A percentile compares a stretch with the other conserved stretches of the same genome.
These are phyloP conservation scores for Fringilla coelebs DNA, from an alignment of 2,797 vertebrate species.

Conservation along the genomic window DNA sequence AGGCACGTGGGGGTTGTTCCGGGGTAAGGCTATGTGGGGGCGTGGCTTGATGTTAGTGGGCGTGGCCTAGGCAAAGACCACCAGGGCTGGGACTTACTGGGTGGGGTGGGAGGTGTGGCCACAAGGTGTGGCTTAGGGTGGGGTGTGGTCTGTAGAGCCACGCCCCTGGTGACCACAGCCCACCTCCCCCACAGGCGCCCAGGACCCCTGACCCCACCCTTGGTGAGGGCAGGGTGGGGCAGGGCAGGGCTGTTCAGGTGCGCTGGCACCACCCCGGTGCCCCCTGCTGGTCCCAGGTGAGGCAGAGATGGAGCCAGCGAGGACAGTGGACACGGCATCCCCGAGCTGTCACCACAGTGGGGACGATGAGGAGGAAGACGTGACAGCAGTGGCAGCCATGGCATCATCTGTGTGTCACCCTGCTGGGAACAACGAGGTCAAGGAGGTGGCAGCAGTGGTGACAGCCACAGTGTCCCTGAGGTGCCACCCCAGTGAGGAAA, in stretches of 20 bases:
- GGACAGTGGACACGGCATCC: accelerated
- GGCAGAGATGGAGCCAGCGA: neutral
- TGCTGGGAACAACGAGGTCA: neutral
- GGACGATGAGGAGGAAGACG: neutral
- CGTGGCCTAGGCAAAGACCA: neutral
- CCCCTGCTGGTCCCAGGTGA: neutral
- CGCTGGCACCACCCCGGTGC: neutral
- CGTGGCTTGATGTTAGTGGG: neutral
- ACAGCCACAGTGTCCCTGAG: neutral
- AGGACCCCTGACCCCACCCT: neutral
- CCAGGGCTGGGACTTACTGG: accelerated
- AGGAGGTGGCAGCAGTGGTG: neutral
- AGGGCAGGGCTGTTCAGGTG: neutral
- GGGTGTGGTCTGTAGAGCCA: neutral
- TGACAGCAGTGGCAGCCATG: accelerated
- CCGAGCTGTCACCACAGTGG: accelerated
- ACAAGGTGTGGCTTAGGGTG: accelerated
- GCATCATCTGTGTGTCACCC: neutral
- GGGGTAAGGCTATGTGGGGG: accelerated
- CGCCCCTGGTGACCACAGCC: neutral
- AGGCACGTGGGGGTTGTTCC: neutral
- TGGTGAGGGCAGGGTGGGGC: neutral
- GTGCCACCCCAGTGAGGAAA: neutral
- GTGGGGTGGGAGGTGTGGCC: neutral
- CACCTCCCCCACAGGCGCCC: neutral